phyloP scores from a whole-genome alignment of 2,113 vertebrate species.

The Alligator mississippiensis region DNA sequence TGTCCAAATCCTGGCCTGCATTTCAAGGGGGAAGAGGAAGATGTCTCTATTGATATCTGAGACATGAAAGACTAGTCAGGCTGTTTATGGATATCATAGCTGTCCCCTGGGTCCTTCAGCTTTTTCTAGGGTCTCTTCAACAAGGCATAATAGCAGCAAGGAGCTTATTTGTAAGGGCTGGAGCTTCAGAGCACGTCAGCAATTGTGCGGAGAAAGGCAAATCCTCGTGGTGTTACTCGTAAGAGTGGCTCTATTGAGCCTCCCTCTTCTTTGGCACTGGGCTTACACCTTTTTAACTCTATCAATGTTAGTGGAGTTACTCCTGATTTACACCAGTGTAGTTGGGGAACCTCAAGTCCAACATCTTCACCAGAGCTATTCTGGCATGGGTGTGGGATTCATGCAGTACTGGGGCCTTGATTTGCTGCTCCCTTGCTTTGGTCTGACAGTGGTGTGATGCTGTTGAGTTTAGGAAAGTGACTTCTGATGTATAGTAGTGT shows the following conservation, averaged over 20 bases:
- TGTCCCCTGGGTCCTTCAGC: neutral
- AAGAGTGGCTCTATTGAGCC: neutral
- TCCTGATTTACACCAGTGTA: neutral
- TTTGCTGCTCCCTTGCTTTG: neutral
- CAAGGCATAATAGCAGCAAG: neutral
- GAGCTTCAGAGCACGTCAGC: neutral
- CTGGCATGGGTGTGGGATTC: neutral
- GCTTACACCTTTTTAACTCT: neutral
- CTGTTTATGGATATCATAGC: neutral
- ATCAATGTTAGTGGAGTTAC: neutral
- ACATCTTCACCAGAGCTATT: neutral
- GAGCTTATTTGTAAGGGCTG: neutral
- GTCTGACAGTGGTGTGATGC: neutral
- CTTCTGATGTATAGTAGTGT: neutral
- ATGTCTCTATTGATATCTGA: too few relatives aligned
- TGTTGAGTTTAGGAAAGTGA: neutral
- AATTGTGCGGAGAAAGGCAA: neutral
- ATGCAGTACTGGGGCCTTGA: rapidly evolving
- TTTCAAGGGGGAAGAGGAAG: neutral
- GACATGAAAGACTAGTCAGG: neutral
- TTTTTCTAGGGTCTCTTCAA: neutral
- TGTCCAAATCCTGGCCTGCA: neutral
- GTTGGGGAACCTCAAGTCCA: neutral
- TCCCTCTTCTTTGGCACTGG: neutral
- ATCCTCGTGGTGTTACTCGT: neutral